A percentile compares a stretch with the other conserved stretches of the same genome.
phyloP scores from a whole-genome alignment of 1,140 invertebrate species.

The Homarus americanus region DNA sequence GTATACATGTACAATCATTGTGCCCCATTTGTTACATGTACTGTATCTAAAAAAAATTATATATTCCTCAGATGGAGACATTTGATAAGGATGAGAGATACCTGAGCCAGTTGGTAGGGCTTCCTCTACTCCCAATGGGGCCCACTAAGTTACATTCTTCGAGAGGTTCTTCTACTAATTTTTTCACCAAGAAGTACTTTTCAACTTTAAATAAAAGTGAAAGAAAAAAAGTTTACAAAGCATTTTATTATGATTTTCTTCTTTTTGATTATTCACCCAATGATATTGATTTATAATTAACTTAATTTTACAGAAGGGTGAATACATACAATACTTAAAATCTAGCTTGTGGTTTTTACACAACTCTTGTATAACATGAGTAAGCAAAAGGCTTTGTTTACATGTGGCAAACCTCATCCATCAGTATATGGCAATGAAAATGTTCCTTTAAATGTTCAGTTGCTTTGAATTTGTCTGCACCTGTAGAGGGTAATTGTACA shows the following conservation, averaged over 20 bases:
- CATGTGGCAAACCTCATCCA: too few relatives aligned
- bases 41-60: too few relatives aligned
- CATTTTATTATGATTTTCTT: constrained; percentile 44
- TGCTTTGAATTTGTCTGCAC: too few relatives aligned
- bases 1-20: background rate
- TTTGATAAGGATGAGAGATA: constrained; percentile 28
- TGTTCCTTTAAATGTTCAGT: too few relatives aligned
- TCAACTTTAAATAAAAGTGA: constrained; percentile 17
- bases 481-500: too few relatives aligned
- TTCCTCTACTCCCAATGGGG: background rate
- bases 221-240: constrained; percentile 16
- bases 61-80: constrained; percentile 41
- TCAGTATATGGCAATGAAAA: too few relatives aligned
- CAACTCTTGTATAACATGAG: too few relatives aligned
- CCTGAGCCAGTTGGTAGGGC: constrained; percentile 24
- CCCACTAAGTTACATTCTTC: background rate
- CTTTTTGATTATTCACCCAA: constrained; percentile 41
- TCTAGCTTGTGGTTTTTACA: too few relatives aligned
- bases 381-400: too few relatives aligned
- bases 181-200: constrained; percentile 33
- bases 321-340: too few relatives aligned
- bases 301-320: background rate
- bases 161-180: background rate
- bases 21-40: too few relatives aligned
- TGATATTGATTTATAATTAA: background rate